These are phyloP conservation scores for Melanerpes aurifrons DNA, from an alignment of 2,113 vertebrate species.

Conservation along the genomic window DNA sequence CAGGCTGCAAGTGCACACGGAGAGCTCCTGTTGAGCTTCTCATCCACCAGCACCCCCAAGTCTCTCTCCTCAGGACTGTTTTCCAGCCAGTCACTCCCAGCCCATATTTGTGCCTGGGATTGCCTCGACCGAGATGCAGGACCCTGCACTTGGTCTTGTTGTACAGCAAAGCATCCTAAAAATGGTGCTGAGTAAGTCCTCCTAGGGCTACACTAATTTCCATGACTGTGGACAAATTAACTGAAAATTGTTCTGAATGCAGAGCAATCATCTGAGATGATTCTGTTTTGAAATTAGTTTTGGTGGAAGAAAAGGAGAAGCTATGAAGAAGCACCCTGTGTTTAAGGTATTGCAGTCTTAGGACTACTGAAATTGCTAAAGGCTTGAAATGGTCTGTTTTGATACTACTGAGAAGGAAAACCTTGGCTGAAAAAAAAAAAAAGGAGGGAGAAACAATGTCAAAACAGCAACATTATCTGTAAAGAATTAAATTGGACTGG, in stretches of 20 bases:
- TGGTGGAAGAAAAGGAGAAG: slow-evolving; percentile 6
- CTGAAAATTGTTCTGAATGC: slow-evolving; percentile 38
- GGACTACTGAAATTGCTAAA: neutral
- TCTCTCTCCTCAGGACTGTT: too few relatives aligned
- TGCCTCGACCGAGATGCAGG: too few relatives aligned
- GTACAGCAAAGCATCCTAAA: neutral
- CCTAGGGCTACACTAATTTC: slow-evolving; percentile 36
- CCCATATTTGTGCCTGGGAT: too few relatives aligned
- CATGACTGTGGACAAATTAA: slow-evolving; percentile 6
- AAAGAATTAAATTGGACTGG: neutral
- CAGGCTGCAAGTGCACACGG: too few relatives aligned
- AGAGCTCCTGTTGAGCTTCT: too few relatives aligned
- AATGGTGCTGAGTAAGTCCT: slow-evolving; percentile 25
- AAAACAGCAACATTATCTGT: neutral
- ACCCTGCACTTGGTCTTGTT: neutral
- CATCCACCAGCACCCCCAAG: too few relatives aligned
- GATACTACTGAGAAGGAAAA: neutral
- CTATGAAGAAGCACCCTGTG: neutral
- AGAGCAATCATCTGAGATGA: neutral
- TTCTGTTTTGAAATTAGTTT: slow-evolving; percentile 41
- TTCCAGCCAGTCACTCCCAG: too few relatives aligned
- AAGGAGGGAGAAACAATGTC: neutral
- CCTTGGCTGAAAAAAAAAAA: neutral
- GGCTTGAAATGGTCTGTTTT: neutral
- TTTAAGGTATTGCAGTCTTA: neutral